These are phyloP conservation scores for Odontophorus gujanensis DNA, from an alignment of 2,113 vertebrate species.

Conservation along the genomic window DNA sequence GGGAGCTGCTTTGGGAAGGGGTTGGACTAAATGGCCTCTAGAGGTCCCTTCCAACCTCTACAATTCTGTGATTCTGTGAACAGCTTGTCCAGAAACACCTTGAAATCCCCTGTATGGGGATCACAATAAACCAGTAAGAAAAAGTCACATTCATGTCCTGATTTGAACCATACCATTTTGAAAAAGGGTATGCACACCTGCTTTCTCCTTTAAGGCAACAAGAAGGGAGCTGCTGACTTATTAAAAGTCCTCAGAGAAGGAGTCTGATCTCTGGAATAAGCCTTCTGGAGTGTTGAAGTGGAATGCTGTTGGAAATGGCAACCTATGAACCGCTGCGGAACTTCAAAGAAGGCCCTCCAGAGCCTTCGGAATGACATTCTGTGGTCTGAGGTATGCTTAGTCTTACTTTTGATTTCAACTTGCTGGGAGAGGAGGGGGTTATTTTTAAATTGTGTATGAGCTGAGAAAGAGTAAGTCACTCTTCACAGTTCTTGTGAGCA, in stretches of 20 bases:
- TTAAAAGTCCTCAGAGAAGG: not conserved
- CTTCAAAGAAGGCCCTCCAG: not conserved
- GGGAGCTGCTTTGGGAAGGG: no score
- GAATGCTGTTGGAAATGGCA: not conserved
- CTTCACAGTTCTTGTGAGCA: not conserved
- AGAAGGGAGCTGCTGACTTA: not conserved
- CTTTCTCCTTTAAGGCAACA: not conserved
- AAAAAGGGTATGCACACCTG: not conserved
- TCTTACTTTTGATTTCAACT: not conserved
- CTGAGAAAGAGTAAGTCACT: not conserved
- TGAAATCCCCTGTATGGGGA: not conserved
- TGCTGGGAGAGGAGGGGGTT: not conserved
- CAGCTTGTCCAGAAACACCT: not conserved
- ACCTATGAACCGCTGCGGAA: not conserved
- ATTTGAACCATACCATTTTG: not conserved
- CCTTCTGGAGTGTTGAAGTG: not conserved
- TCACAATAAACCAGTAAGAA: not conserved
- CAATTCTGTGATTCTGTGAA: no score
- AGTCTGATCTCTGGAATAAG: accelerated
- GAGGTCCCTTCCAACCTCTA: no score
- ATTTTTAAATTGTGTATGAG: not conserved
- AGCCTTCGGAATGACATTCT: not conserved
- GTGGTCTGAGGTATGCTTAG: not conserved
- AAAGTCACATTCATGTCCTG: not conserved
- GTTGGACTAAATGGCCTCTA: no score